Base-by-base conservation (phyloP, 2,888 invertebrate genomes). In the Blera fallax region DNA sequence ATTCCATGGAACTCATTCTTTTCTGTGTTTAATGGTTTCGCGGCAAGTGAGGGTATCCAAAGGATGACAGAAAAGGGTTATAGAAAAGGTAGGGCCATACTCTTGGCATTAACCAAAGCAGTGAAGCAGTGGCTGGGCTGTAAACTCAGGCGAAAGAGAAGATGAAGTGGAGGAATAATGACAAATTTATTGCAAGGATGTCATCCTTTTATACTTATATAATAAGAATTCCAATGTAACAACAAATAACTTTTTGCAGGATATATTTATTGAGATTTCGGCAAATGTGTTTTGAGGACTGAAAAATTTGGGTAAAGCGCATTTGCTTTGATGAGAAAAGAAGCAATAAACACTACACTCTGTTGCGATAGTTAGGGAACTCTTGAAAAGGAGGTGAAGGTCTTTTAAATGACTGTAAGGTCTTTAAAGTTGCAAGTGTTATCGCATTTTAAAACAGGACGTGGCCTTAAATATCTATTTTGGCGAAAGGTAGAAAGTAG, bases 21-120 rank as follows among this genome's bases (percentile, higher is more conserved):
- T 34, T 52, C n/a, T 45, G 21, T 34, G 24, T 54, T 78, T 64
- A 78, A 78, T 78, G 78, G 69, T 69, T 70, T 70, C 52, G 52
- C 43, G 69, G 52, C 69, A 43, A 77, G 50, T 24, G 43, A 65
- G 60, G 69, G 60, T 69, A 52, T 77, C 58, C 50, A 27, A 16
- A 24, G 32, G 62, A 64, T 18, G 58, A 45, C 58, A 54, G 40
- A 43, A 78, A 62, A 70, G 69, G 78, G 69, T 54, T 52, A 40
- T 21, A 67, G 27, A 29, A 77, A 29, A 60, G 65, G 56, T 56
- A 56, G n/a, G 65, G 24, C 24, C 2, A 34, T 52, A 45, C 52
- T 62, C 69, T 78, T 70, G 77, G 24, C 40, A 72, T 48, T 60
- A 69, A 50, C 40, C 58, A 37, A 60, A 48, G 48, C 76, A 58